Evolutionary conservation across 2,113 vertebrate genomes (phyloP).

Genomic region (Rhinolophus sinicus): DNA sequence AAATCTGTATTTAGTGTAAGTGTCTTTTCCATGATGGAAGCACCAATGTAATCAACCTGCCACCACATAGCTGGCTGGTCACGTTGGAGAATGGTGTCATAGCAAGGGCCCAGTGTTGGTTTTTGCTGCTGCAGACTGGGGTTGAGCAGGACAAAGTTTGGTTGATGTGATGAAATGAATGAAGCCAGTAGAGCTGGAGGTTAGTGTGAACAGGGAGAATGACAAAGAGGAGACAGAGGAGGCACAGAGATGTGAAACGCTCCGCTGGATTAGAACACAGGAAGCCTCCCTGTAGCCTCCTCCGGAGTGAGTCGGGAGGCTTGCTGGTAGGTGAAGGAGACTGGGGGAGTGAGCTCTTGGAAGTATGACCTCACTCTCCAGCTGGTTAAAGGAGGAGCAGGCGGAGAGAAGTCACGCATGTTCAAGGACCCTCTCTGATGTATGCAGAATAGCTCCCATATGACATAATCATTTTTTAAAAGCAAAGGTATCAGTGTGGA

Average conservation of each 20-base stretch:
- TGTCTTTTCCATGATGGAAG: too few relatives aligned
- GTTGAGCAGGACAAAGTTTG: neutral
- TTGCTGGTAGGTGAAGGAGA: too few relatives aligned
- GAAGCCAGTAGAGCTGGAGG: neutral
- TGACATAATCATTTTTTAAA: neutral
- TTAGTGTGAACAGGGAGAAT: too few relatives aligned
- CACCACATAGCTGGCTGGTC: neutral
- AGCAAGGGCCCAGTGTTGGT: neutral
- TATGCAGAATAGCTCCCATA: neutral
- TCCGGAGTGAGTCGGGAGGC: too few relatives aligned
- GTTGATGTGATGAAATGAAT: neutral
- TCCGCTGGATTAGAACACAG: too few relatives aligned
- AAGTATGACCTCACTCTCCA: too few relatives aligned
- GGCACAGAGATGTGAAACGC: neutral
- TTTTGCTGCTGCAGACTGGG: neutral
- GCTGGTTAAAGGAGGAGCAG: neutral
- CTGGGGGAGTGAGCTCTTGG: too few relatives aligned
- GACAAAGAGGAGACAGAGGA: neutral
- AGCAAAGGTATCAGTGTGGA: neutral
- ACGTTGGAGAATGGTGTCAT: neutral
- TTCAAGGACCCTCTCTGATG: neutral
- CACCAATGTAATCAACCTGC: neutral
- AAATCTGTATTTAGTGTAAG: too few relatives aligned
- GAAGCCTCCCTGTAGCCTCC: too few relatives aligned
- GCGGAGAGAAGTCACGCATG: neutral